These are phyloP conservation scores for Xylophagus ater DNA, from an alignment of 2,888 invertebrate species.

Conservation along the genomic window DNA sequence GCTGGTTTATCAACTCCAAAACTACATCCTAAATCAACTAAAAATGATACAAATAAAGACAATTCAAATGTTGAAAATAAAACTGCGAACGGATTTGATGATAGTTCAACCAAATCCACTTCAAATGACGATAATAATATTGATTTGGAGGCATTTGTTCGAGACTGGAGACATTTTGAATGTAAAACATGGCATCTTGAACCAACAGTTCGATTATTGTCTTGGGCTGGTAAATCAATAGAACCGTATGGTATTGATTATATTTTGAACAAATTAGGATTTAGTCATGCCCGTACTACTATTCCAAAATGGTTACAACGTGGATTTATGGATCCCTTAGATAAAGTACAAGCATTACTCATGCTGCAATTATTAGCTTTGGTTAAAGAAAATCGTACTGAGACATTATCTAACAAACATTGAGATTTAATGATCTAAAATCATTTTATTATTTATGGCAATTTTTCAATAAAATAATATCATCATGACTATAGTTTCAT, in stretches of 20 bases:
- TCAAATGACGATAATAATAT: constrained; percentile 17
- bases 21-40: constrained; percentile 11
- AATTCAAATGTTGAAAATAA: neutral
- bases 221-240: constrained; percentile 92
- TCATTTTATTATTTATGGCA: too few species aligned
- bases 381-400: constrained; percentile 41
- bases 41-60: constrained; percentile 12
- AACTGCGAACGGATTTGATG: neutral
- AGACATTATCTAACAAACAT: constrained; percentile 5
- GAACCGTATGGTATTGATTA: constrained; percentile 98
- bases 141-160: constrained; percentile 54
- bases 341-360: constrained; percentile 76
- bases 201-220: constrained; percentile 74
- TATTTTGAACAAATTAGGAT: constrained; percentile 93
- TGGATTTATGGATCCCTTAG: constrained; percentile 94
- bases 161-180: constrained; percentile 82
- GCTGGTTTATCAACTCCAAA: constrained; percentile 16
- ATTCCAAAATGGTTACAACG: constrained; percentile 99
- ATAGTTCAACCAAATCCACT: neutral
- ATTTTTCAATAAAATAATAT: too few species aligned
- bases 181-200: constrained; percentile 96
- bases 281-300: constrained; percentile 93
- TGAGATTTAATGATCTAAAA: too few species aligned
- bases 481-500: too few species aligned
- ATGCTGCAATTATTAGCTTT: constrained; percentile 58